phyloP scores from a whole-genome alignment of 1,140 invertebrate genomes.

The Trichonephila clavipes region DNA sequence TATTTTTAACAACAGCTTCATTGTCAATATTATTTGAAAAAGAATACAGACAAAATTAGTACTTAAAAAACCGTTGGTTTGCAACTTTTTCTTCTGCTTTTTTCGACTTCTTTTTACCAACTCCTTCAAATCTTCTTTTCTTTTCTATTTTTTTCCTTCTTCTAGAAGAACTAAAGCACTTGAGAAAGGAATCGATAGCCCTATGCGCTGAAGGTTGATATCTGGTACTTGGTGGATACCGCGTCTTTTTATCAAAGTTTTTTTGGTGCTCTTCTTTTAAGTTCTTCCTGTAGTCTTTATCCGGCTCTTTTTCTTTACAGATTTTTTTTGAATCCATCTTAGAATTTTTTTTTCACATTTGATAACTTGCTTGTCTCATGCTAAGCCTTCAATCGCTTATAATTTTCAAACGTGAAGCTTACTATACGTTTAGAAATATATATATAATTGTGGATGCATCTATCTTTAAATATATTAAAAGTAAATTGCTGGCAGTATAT shows the following conservation, averaged over 20 bases:
- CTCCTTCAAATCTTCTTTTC: constrained; percentile 15
- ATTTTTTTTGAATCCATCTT: neutral
- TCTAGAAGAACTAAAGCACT: constrained; percentile 1
- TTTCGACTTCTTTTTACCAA: constrained; percentile 2
- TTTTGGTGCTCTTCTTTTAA: neutral
- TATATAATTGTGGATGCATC: too few relatives aligned
- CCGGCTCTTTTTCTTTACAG: neutral
- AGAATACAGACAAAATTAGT: constrained; percentile 63
- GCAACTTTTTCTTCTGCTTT: neutral
- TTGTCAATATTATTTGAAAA: constrained; percentile 64
- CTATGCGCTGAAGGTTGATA: constrained; percentile 27
- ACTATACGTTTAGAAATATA: neutral
- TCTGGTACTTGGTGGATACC: constrained; percentile 28
- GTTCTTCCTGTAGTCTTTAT: neutral
- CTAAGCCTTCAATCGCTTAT: neutral
- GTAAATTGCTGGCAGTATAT: too few relatives aligned
- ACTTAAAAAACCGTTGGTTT: constrained; percentile 66
- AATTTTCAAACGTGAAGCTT: neutral
- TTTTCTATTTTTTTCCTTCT: constrained; percentile 30
- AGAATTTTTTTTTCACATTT: neutral
- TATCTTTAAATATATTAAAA: too few relatives aligned
- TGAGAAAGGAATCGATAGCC: constrained; percentile 16
- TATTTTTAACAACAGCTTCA: constrained; percentile 59
- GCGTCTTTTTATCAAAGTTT: constrained; percentile 26
- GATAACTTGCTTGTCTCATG: constrained; percentile 27